phyloP scores from a whole-genome alignment of 2,113 vertebrate genomes.

The Pelvicachromis taeniatus region DNA sequence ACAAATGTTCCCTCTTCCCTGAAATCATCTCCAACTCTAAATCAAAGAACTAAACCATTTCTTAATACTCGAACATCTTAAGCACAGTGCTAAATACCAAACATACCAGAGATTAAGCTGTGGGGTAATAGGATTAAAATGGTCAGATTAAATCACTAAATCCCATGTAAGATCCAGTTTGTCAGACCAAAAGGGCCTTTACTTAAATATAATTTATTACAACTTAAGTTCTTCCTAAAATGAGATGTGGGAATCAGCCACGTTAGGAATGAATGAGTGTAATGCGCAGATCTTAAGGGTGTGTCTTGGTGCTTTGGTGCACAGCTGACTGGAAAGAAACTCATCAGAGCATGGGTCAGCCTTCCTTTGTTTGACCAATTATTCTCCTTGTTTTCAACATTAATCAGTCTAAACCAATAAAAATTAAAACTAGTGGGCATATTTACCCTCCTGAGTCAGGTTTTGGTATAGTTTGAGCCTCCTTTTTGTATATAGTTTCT shows the following conservation, averaged over 20 bases:
- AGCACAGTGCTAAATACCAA: background rate
- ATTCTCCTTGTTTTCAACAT: background rate
- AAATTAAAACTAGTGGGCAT: background rate
- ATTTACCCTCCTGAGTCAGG: no score
- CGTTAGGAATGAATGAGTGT: background rate
- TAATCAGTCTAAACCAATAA: background rate
- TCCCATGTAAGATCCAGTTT: background rate
- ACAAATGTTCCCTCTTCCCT: background rate
- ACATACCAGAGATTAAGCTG: background rate
- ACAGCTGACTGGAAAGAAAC: background rate
- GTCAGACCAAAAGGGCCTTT: background rate
- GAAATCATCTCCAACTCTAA: background rate
- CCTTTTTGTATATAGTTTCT: background rate
- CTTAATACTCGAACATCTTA: background rate
- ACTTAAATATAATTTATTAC: background rate
- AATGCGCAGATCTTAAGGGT: background rate
- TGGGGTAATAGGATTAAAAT: background rate
- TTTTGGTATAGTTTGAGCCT: background rate
- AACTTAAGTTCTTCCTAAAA: background rate
- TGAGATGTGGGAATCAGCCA: background rate
- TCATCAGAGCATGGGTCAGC: background rate
- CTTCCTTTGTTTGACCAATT: background rate
- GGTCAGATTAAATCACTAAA: background rate
- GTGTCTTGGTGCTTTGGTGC: rapidly evolving
- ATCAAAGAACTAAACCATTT: background rate